phyloP scores from a whole-genome alignment of 1,140 invertebrate species.

The Microplitis mediator region DNA sequence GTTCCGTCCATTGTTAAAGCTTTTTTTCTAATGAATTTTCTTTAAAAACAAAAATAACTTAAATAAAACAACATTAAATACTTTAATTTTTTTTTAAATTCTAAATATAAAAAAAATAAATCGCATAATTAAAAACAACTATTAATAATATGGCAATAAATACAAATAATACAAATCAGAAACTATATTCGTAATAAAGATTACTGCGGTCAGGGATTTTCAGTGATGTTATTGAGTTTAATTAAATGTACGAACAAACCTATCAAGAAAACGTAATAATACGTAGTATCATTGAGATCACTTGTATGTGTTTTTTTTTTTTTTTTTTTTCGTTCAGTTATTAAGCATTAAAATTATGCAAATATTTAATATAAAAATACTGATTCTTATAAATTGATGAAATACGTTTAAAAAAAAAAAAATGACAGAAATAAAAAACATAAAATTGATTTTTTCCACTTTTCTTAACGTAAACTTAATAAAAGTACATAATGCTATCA shows the following conservation, averaged over 20 bases:
- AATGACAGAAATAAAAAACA: too few species aligned
- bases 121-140: too few species aligned
- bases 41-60: background rate
- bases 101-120: background rate
- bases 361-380: too few species aligned
- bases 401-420: background rate
- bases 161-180: background rate
- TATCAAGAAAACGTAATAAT: constrained; percentile 3
- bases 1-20: constrained; percentile 70
- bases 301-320: background rate
- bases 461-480: background rate
- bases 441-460: too few species aligned
- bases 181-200: background rate
- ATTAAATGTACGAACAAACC: constrained; percentile 23
- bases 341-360: background rate
- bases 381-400: background rate
- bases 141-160: background rate
- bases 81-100: background rate
- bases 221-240: constrained; percentile 4
- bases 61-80: background rate
- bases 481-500: background rate
- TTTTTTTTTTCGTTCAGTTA: background rate
- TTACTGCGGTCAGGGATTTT: constrained; percentile 10
- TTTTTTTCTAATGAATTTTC: background rate
- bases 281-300: background rate